Percentiles rank a stretch among this genome's conserved stretches.
Conservation (phyloP, 2,888 invertebrate genomes). For the Hirudinaria manillensis region DNA sequence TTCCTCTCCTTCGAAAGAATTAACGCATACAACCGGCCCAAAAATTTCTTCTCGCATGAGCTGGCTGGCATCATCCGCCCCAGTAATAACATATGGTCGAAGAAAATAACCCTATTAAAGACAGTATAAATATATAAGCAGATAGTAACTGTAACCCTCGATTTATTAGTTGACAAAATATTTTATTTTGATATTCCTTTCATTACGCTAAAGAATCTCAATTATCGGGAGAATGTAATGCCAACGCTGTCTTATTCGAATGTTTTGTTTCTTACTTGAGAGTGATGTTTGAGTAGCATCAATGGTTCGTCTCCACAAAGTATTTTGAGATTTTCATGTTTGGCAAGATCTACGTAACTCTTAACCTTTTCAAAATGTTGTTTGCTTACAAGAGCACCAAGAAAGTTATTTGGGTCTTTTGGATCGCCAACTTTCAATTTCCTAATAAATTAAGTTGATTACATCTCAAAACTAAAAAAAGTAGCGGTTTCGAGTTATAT, state of each 20-base stretch:
- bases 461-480: neutral
- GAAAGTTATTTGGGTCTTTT: constrained; percentile 45
- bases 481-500: too few relatives aligned
- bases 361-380: constrained; percentile 57
- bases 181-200: neutral
- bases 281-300: neutral
- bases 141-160: neutral
- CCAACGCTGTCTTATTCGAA: too few relatives aligned
- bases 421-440: constrained; percentile 55
- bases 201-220: too few relatives aligned
- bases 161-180: neutral
- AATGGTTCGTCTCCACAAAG: constrained; percentile 19
- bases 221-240: too few relatives aligned
- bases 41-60: constrained; percentile 55
- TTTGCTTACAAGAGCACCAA: constrained; percentile 57
- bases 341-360: constrained; percentile 54
- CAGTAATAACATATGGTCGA: constrained; percentile 56
- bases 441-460: constrained; percentile 41
- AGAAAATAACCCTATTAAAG: constrained; percentile 38
- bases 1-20: constrained; percentile 49
- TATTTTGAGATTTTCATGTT: constrained; percentile 22
- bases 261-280: too few relatives aligned
- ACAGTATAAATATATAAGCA: neutral
- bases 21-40: too few relatives aligned
- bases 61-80: constrained; percentile 52